These are phyloP conservation scores for Sandelia bainsii DNA, from an alignment of 2,797 vertebrate species.

Conservation along the genomic window DNA sequence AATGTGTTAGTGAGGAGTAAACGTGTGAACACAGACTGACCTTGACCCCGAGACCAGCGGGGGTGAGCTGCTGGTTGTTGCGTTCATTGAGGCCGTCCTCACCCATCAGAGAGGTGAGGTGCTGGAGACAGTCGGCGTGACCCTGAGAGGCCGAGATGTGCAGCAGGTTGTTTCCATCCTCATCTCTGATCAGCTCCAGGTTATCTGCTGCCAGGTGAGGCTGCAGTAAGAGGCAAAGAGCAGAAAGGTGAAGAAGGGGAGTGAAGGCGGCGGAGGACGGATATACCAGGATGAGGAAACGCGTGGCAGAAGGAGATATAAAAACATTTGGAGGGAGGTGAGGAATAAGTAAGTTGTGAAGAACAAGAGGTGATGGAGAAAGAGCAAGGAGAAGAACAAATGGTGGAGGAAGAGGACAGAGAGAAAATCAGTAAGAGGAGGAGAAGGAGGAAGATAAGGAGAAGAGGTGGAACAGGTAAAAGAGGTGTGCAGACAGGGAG, in stretches of 20 bases:
- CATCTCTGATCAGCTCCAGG: slow-evolving; percentile 94
- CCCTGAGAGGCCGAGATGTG: slow-evolving; percentile 93
- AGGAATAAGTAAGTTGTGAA: neutral
- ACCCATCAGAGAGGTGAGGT: slow-evolving; percentile 97
- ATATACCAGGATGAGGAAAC: too few relatives aligned
- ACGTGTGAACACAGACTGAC: slow-evolving; percentile 50
- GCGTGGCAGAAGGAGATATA: too few relatives aligned
- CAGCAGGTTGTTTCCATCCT: slow-evolving; percentile 93
- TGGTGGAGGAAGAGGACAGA: neutral
- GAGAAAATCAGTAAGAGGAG: neutral
- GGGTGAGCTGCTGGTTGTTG: slow-evolving; percentile 92
- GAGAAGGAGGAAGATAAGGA: too few relatives aligned
- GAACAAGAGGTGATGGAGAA: neutral
- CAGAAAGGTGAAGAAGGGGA: neutral
- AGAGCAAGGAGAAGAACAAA: too few relatives aligned
- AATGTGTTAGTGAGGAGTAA: too few relatives aligned
- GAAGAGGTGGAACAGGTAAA: too few relatives aligned
- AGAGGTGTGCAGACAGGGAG: neutral
- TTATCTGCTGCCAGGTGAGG: slow-evolving; percentile 96
- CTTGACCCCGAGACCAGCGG: slow-evolving; percentile 96
- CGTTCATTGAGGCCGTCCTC: slow-evolving; percentile 95
- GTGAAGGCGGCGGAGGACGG: neutral
- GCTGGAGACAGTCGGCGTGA: slow-evolving; percentile 95
- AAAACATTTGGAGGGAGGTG: too few relatives aligned
- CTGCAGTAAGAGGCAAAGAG: slow-evolving; percentile 72